Base-by-base conservation (phyloP, 2,888 invertebrate genomes). In the Hyposoter dolosus region DNA sequence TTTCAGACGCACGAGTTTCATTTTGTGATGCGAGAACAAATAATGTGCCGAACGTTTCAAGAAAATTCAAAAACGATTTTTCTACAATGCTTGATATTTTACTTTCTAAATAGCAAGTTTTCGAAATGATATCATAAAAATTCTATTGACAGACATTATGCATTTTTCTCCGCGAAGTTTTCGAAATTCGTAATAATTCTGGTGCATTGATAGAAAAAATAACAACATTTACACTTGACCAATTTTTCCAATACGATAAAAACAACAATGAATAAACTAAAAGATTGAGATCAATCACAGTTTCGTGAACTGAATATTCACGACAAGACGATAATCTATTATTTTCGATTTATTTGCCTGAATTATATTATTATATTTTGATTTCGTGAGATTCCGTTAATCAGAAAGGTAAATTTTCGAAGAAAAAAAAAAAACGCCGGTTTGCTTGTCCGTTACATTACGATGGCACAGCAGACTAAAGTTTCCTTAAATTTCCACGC, bases 401-500 rank as follows among this genome's bases (percentile, higher is more conserved):
- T 23, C 12, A 12, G 12, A 12, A 23, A 56, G 10, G 19, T 10
- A 10, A 56, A 56, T 56, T 40, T 40, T 40, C 40, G 40, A 10
- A 40, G 40, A 10, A 40, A 40, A 0, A 10, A 40, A 4, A 40
- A 40, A 40, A 40, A 10, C 40, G 40, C 40, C 10, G 40, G 40
- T 10, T 40, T 40, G 0, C 40, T 1, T 9, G 40, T 10, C 40
- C 40, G 40, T 40, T 40, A 40, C 1, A 10, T 56, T 56, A 12
- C 28, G 12, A 28, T 2, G 23, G 5, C 1, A 47, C 12, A 50
- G 17, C n/a, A n/a, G 15, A 4, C 47, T 17, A 50, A 19, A 56
- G 56, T 56, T 56, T 56, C 56, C 28, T 56, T 56, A 56, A 23
- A 28, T 56, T 56, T 56, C 53, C 53, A 40, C 40, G 40, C 40